Percentiles rank a stretch among this genome's conserved stretches.
Evolutionary conservation across 2,888 invertebrate genomes (phyloP).

Genomic region (Thumatha senex): DNA sequence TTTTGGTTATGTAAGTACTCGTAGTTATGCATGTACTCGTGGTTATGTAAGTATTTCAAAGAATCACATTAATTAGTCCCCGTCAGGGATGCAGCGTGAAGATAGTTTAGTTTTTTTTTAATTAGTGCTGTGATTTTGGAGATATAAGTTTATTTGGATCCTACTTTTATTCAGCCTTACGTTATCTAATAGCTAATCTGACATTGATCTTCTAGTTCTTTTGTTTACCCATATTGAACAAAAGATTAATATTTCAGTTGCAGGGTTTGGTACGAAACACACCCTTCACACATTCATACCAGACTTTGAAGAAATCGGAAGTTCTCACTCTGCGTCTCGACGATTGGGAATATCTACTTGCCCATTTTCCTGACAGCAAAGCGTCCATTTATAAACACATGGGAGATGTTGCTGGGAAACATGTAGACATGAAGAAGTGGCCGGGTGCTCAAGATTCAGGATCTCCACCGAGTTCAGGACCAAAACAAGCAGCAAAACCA

Average conservation of each 20-base stretch:
- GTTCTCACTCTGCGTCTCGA: slow-evolving; percentile 57
- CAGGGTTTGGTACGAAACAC: slow-evolving; percentile 56
- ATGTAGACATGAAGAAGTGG: slow-evolving; percentile 13
- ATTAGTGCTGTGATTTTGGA: too few species aligned
- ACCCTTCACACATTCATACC: slow-evolving; percentile 57
- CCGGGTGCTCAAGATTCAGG: slow-evolving; percentile 14
- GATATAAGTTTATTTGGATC: too few species aligned
- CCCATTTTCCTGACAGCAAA: slow-evolving; percentile 60
- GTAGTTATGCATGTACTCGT: too few species aligned
- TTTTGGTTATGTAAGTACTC: slow-evolving; percentile 57
- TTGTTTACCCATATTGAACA: too few species aligned
- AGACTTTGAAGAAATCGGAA: slow-evolving; percentile 54
- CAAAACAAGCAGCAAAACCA: neutral
- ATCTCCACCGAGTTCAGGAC: neutral
- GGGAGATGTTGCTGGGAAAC: slow-evolving; percentile 9
- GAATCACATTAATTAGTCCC: neutral
- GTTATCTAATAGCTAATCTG: too few species aligned
- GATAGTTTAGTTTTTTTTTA: too few species aligned
- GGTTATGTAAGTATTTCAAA: neutral
- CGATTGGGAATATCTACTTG: slow-evolving; percentile 61
- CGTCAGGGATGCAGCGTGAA: too few species aligned
- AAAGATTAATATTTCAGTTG: slow-evolving; percentile 40
- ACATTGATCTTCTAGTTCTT: too few species aligned
- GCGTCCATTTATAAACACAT: slow-evolving; percentile 45
- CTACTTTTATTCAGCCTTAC: too few species aligned